Conservation (phyloP, 2,797 vertebrate genomes). For the Geotrypetes seraphini region DNA sequence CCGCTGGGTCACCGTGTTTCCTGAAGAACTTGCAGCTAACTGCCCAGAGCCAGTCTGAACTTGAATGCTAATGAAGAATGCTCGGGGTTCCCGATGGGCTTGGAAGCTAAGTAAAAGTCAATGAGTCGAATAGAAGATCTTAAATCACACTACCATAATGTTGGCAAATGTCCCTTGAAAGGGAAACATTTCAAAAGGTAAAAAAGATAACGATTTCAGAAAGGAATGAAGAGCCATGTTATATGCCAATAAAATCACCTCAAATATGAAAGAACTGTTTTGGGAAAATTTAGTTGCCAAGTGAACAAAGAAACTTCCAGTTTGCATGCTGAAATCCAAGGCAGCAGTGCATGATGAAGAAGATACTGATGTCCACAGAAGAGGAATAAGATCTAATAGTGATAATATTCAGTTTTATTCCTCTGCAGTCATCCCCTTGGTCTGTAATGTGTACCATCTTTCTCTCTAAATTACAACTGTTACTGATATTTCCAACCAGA, state of each 20-base stretch:
- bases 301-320: no score
- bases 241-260: conserved; percentile 29
- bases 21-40: conserved; percentile 13
- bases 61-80: conserved; percentile 21
- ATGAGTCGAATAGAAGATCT: conserved; percentile 41
- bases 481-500: no score
- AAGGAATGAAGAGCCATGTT: conserved; percentile 12
- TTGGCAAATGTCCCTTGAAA: conserved; percentile 43
- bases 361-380: no score
- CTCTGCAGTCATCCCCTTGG: no score
- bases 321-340: no score
- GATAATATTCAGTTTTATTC: no score
- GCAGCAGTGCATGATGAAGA: no score
- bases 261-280: conserved; percentile 32
- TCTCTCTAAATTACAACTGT: no score
- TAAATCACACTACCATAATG: conserved; percentile 34
- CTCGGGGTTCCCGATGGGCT: conserved; percentile 27
- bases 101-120: conserved; percentile 44
- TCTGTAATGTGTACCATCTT: no score
- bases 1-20: background rate
- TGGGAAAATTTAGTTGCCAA: conserved; percentile 22
- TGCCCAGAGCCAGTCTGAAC: conserved; percentile 22
- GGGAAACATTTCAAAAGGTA: conserved; percentile 14
- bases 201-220: conserved; percentile 17
- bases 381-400: no score